Conservation (phyloP, 2,797 vertebrate genomes). For the Hozukius guyotensis region DNA sequence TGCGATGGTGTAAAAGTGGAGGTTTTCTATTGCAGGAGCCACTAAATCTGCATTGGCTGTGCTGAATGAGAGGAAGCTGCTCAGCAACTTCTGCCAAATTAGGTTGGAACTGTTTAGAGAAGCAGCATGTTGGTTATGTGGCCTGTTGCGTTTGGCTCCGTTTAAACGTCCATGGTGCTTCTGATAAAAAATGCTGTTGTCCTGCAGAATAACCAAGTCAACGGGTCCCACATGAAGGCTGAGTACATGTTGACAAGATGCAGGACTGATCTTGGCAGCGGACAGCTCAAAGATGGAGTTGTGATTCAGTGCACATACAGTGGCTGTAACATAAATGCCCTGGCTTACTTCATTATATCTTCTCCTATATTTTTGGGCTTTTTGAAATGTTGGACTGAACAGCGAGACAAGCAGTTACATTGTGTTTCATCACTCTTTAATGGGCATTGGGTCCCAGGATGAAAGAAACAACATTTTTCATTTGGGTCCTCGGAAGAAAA, state of each 20-base stretch:
- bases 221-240: conserved; percentile 3
- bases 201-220: conserved; percentile 19
- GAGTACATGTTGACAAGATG: conserved; percentile 10
- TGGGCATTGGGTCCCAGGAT: conserved; percentile 41
- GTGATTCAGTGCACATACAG: conserved; percentile 2
- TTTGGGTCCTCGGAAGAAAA: conserved; percentile 36
- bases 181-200: conserved; percentile 12
- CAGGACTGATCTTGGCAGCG: neutral
- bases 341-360: neutral
- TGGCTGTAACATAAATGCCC: neutral
- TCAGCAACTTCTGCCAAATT: conserved; percentile 14
- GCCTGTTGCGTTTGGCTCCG: conserved; percentile 11
- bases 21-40: neutral
- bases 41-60: conserved; percentile 16
- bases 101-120: conserved; percentile 8
- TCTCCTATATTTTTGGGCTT: conserved; percentile 17
- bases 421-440: conserved; percentile 73
- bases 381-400: conserved; percentile 30
- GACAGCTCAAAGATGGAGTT: neutral
- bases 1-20: neutral
- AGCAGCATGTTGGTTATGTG: conserved; percentile 10
- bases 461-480: conserved; percentile 57
- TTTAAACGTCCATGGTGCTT: neutral
- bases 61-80: conserved; percentile 6
- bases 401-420: conserved; percentile 40